Evolutionary conservation across 1,140 invertebrate genomes (phyloP), one percentile per base, ranked within the genome.

Genomic region (Ostrea edulis): DNA sequence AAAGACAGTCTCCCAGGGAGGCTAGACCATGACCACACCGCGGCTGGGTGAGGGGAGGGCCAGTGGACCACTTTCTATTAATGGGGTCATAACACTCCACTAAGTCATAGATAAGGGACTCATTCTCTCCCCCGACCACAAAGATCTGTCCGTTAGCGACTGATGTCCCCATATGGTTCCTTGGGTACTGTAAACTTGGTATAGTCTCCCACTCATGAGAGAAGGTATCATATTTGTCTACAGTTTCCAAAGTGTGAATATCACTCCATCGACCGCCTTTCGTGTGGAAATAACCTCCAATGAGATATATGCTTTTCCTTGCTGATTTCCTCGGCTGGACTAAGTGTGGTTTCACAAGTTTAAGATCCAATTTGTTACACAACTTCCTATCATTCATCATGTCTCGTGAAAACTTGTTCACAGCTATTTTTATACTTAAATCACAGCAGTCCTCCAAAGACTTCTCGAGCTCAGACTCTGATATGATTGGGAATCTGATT

Each of bases 11-110:
- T 89, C 98, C 97, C 94, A 97, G 96, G 12, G 97, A 97, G 94
- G 97, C 98, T 58, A 98, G 95, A 20, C 98, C 98, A 94, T 98
- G 98, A 94, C 98, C 98, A 95, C 97, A 98, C 22, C 98, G 96
- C 0, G 98, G 97, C 87, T 91, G 77, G 84, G 97, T 96, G 97
- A 98, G 97, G 29, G 96, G 96, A 2, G 97, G 96, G 89, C 97
- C 97, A 82, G 82, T 91, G 1, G 91, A 93, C 96, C 96, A 96
- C 17, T 92, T 90, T 85, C 96, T 95, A 91, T 97, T 97, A 83
- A 96, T 96, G 35, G 97, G 97, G 95, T 98, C 97, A 91, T 97
- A 98, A 55, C 94, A 97, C 95, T 98, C 98, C 9, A 97, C 97
- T 93, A 97, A 98, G 20, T 97, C 97, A 54, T 98, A 96, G 90